Evolutionary conservation across 2,113 vertebrate species (phyloP).

Genomic region (Prionailurus bengalensis): DNA sequence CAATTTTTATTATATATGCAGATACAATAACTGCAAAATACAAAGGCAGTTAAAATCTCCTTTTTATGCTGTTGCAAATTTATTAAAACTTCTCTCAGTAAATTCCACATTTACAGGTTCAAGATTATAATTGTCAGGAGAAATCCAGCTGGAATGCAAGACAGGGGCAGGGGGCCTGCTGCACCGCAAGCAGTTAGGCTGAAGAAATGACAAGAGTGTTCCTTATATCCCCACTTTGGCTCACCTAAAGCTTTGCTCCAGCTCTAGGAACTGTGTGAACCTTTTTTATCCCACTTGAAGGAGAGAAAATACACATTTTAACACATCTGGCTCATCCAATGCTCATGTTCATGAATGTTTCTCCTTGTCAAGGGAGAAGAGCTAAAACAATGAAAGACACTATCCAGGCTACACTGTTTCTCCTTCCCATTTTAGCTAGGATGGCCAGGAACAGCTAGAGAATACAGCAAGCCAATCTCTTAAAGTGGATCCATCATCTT

Average conservation of each 20-base stretch:
- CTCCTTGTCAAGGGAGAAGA: neutral
- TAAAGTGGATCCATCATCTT: neutral
- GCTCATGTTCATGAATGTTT: neutral
- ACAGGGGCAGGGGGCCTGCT: accelerated
- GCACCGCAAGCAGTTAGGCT: neutral
- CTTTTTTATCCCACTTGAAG: neutral
- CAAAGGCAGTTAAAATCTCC: neutral
- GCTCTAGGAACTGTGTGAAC: neutral
- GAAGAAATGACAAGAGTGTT: neutral
- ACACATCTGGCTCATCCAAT: neutral
- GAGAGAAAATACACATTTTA: neutral
- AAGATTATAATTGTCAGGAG: neutral
- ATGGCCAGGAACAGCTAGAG: neutral
- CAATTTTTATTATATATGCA: neutral
- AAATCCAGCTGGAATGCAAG: neutral
- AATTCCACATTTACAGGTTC: neutral
- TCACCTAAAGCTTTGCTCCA: neutral
- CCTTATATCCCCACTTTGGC: neutral
- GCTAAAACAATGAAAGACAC: neutral
- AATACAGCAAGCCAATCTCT: neutral
- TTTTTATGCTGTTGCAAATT: neutral
- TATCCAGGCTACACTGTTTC: neutral
- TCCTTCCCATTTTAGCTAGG: neutral
- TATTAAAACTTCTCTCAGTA: neutral
- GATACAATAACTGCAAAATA: neutral